phyloP scores from a whole-genome alignment of 2,113 vertebrate species.

The Elgaria multicarinata region DNA sequence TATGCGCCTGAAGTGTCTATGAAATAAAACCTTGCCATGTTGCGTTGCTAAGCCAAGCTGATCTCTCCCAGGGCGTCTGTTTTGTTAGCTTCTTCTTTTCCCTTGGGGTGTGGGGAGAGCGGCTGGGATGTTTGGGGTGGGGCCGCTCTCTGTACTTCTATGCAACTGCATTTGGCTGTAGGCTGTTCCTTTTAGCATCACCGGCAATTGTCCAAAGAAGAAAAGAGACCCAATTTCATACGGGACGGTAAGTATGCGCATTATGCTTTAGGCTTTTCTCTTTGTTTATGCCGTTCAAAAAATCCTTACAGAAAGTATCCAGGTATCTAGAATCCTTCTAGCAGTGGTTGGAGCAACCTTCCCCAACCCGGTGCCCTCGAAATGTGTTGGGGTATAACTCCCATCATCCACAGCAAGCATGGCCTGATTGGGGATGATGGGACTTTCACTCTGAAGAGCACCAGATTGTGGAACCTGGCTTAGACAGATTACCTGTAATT shows the following conservation, averaged over 20 bases:
- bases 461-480: too few relatives aligned
- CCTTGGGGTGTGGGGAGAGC: neutral
- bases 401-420: too few relatives aligned
- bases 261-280: neutral
- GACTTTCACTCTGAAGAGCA: too few relatives aligned
- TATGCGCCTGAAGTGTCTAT: too few relatives aligned
- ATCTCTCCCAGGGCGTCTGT: neutral
- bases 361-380: too few relatives aligned
- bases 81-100: neutral
- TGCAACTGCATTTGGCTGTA: neutral
- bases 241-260: neutral
- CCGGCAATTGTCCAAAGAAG: neutral
- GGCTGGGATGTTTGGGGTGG: neutral
- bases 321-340: neutral
- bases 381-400: too few relatives aligned
- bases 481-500: neutral
- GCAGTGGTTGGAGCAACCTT: too few relatives aligned
- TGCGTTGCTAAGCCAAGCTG: conserved; percentile 25
- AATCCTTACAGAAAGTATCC: neutral
- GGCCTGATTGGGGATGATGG: too few relatives aligned
- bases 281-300: neutral
- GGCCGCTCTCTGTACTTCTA: neutral
- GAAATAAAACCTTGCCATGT: too few relatives aligned
- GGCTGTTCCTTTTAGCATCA: neutral
- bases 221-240: neutral